Base-by-base conservation (phyloP, 1,140 invertebrate species). In the Parapsyche elsis region DNA sequence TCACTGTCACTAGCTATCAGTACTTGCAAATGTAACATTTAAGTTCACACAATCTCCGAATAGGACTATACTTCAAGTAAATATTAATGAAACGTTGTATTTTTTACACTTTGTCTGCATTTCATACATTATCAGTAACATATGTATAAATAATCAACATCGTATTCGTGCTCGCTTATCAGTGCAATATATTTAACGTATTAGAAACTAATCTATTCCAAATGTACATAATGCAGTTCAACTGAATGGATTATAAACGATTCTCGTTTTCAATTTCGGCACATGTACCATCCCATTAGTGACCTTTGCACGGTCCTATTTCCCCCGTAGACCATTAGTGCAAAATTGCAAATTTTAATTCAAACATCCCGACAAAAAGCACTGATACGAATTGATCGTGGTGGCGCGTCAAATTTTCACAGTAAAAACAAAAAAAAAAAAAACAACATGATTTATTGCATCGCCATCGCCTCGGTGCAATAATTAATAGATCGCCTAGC, bases 401-500 rank as follows among this genome's bases (percentile, higher is more conserved):
- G 16, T 45, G 24, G 38, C 70, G n/a, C 19, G 71, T 75, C 46
- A 46, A 53, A 53, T 75, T 75, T 53, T 38, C 30, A 7, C 1
- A 38, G 7, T 1, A 7, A 38, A 7, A 38, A 38, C 2, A 38
- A 38, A 38, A 38, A 38, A 38, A 38, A 38, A 1, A 38, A 38
- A 38, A 53, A 53, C 16, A 75, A 75, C 10, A 57, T 75, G 71
- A 75, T 75, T 75, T 75, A 75, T 75, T 49, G 45, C 46, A 14
- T 38, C 71, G 44, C 38, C n/a, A 75, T 75, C 71, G 71, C 44
- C 71, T 53, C 24, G 71, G 44, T 38, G 71, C 16, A 49, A 75
- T 75, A 75, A 75, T 75, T 75, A 57, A 46, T 75, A 75, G 71
- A 75, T 75, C 44, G 71, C n/a, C 71, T 75, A 7, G 12, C 44